These are phyloP conservation scores for Sinocyclocheilus maitianheensis DNA, from an alignment of 2,113 vertebrate species.

Conservation along the genomic window DNA sequence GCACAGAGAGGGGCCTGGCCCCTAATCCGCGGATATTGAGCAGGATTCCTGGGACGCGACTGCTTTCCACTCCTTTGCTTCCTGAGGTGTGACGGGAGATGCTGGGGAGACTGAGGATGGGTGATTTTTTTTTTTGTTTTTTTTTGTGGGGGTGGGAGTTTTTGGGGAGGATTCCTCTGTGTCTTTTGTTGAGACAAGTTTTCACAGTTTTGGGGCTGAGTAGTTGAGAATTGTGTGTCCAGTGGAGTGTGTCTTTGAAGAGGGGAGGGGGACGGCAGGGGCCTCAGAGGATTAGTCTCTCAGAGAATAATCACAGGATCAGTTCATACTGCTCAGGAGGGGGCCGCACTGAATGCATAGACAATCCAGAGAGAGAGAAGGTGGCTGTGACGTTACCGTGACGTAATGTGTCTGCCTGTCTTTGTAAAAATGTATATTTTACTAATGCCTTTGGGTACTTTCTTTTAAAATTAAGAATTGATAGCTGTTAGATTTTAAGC, in stretches of 20 bases:
- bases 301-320: conserved; percentile 79
- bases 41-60: conserved; percentile 77
- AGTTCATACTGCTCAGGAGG: conserved; percentile 74
- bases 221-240: conserved; percentile 73
- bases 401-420: conserved; percentile 53
- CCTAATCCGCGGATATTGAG: conserved; percentile 82
- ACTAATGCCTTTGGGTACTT: background rate
- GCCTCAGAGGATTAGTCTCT: conserved; percentile 75
- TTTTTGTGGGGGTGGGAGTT: conserved; percentile 38
- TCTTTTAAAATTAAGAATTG: background rate
- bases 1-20: conserved; percentile 66
- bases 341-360: conserved; percentile 71
- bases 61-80: conserved; percentile 77
- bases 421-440: background rate
- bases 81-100: conserved; percentile 75
- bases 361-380: conserved; percentile 36
- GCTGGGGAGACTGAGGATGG: conserved; percentile 37
- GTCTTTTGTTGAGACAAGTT: conserved; percentile 73
- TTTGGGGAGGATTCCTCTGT: conserved; percentile 51
- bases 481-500: background rate
- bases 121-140: conserved; percentile 7
- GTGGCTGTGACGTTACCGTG: conserved; percentile 66
- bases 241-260: conserved; percentile 76
- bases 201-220: conserved; percentile 81
- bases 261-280: conserved; percentile 49